A percentile compares a stretch with the other conserved stretches of the same genome.
Conservation (phyloP, 2,113 vertebrate genomes). For the Petrocephalus zakoni region DNA sequence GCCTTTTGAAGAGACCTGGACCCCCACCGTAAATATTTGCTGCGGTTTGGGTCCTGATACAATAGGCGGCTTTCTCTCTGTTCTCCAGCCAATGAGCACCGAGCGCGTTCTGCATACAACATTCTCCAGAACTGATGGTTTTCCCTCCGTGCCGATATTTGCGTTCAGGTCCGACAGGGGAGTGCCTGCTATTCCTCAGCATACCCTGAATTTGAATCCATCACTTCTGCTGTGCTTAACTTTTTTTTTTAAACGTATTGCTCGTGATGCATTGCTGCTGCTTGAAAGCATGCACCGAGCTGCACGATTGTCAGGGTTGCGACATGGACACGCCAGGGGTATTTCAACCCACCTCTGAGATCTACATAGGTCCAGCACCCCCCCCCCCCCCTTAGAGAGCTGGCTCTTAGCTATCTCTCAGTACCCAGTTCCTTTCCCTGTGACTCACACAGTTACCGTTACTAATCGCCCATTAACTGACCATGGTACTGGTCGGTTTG, state of each 20-base stretch:
- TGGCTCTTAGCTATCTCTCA: neutral
- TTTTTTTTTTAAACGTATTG: neutral
- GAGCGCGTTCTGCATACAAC: neutral
- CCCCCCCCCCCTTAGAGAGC: neutral
- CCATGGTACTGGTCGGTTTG: conserved; percentile 33
- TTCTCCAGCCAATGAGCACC: neutral
- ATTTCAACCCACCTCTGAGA: neutral
- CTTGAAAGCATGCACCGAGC: neutral
- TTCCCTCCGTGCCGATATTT: neutral
- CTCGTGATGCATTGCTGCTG: neutral
- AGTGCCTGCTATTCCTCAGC: neutral
- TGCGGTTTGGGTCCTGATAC: neutral
- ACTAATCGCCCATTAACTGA: neutral
- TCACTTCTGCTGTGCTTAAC: neutral
- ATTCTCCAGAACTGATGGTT: neutral
- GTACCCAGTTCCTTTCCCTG: neutral
- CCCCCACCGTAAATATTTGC: conserved; percentile 6
- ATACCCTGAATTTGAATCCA: neutral
- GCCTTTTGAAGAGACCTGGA: conserved; percentile 18
- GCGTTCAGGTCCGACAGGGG: neutral
- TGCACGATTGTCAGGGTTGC: neutral
- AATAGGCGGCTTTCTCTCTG: neutral
- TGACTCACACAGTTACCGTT: conserved; percentile 9
- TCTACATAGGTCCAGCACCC: neutral
- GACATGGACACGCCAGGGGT: too few relatives aligned